phyloP scores from a whole-genome alignment of 2,797 vertebrate genomes.

The Heterohyrax brucei region DNA sequence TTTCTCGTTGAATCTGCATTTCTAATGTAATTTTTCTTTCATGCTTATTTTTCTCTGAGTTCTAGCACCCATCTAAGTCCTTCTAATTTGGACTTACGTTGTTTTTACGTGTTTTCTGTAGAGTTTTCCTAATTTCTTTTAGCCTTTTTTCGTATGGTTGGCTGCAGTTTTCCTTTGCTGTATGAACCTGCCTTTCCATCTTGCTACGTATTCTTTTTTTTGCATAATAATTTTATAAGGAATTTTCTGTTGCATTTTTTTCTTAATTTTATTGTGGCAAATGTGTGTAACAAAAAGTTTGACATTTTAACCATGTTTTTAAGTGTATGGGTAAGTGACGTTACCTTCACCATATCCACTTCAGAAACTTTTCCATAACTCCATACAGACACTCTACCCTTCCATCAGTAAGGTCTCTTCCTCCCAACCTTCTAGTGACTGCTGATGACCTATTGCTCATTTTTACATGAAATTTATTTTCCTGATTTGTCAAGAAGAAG shows the following conservation, averaged over 20 bases:
- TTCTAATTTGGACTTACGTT: not conserved
- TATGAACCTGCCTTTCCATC: not conserved
- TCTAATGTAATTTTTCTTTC: not conserved
- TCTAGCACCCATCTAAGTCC: not conserved
- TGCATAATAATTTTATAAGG: not conserved
- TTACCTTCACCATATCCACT: too few relatives aligned
- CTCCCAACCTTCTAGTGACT: too few relatives aligned
- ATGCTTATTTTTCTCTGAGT: not conserved
- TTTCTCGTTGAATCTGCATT: slow-evolving; percentile 16
- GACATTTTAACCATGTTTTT: too few relatives aligned
- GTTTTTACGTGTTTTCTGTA: not conserved
- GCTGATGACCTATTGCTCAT: not conserved
- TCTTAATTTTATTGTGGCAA: too few relatives aligned
- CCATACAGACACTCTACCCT: too few relatives aligned
- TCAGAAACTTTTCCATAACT: too few relatives aligned
- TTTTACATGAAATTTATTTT: slow-evolving; percentile 40
- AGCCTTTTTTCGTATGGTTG: not conserved
- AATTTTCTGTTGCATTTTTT: not conserved
- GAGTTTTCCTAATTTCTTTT: not conserved
- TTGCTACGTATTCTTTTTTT: not conserved
- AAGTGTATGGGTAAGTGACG: too few relatives aligned
- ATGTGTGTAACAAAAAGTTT: too few relatives aligned
- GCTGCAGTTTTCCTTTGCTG: not conserved
- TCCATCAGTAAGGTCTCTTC: too few relatives aligned
- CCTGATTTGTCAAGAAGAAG: not conserved